These are phyloP conservation scores for Arrhamphus sclerolepis DNA, from an alignment of 2,797 vertebrate species.

Conservation along the genomic window DNA sequence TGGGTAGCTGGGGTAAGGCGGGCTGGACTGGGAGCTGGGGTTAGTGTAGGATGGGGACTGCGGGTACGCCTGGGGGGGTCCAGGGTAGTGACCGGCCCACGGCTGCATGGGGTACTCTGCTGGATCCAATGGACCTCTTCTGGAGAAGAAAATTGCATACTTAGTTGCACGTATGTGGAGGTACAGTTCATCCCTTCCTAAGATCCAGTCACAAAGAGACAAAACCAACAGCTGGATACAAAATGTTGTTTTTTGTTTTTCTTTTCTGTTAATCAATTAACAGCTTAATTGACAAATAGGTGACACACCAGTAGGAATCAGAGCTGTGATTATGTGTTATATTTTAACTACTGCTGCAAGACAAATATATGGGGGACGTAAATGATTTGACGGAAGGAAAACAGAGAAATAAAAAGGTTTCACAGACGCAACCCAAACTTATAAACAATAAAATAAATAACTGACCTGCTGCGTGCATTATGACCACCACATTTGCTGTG, in stretches of 20 bases:
- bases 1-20: slow-evolving; percentile 65
- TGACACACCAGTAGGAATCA: too few relatives aligned
- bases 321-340: neutral
- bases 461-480: slow-evolving; percentile 28
- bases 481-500: slow-evolving; percentile 3
- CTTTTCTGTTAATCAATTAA: too few relatives aligned
- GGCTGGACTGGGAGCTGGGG: slow-evolving; percentile 54
- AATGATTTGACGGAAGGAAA: slow-evolving; percentile 2
- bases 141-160: slow-evolving; percentile 60
- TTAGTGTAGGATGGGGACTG: slow-evolving; percentile 81
- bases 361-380: slow-evolving; percentile 4
- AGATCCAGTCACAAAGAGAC: neutral
- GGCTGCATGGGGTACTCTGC: slow-evolving; percentile 85
- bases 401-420: slow-evolving; percentile 21
- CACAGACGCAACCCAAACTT: slow-evolving; percentile 16
- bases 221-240: too few relatives aligned
- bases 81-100: slow-evolving; percentile 77
- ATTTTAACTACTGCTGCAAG: neutral
- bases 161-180: slow-evolving; percentile 8
- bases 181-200: slow-evolving; percentile 2
- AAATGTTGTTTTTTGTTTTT: too few relatives aligned
- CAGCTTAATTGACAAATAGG: too few relatives aligned
- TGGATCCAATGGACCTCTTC: slow-evolving; percentile 86
- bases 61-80: slow-evolving; percentile 70
- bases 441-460: slow-evolving; percentile 29